Percentiles rank a stretch among this genome's conserved stretches.
These are phyloP conservation scores for Xenentodon cancila DNA, from an alignment of 2,797 vertebrate species.

Conservation along the genomic window DNA sequence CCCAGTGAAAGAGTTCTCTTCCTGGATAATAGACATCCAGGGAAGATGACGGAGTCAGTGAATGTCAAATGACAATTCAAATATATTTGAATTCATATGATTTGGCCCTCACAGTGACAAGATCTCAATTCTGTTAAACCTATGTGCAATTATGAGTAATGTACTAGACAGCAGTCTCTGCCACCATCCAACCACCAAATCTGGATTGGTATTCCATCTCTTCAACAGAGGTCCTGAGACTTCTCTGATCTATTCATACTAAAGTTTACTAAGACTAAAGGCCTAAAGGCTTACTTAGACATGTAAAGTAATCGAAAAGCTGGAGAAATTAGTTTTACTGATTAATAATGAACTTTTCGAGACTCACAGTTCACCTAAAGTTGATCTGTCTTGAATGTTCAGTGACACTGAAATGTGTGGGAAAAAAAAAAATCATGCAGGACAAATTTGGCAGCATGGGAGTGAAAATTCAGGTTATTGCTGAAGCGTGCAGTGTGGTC, in stretches of 20 bases:
- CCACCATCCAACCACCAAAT: not conserved
- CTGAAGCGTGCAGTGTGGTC: slow-evolving; percentile 34
- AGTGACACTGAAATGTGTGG: no score
- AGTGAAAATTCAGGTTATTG: slow-evolving; percentile 18
- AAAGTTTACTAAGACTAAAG: no score
- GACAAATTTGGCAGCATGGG: no score
- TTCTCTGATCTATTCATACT: not conserved
- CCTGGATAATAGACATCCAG: not conserved
- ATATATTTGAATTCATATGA: not conserved
- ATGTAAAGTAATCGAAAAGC: no score
- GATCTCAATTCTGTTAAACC: not conserved
- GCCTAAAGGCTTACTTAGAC: no score
- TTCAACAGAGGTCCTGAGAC: not conserved
- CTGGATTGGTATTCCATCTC: not conserved
- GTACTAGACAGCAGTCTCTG: not conserved
- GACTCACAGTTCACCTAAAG: no score
- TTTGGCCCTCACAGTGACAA: not conserved
- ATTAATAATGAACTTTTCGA: no score
- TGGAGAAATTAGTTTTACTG: no score
- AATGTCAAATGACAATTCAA: not conserved
- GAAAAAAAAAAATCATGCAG: no score
- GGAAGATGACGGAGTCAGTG: no score
- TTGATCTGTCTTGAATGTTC: no score
- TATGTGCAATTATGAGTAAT: not conserved
- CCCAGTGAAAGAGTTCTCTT: not conserved